A percentile compares a stretch with the other conserved stretches of the same genome.
Evolutionary conservation across 2,113 vertebrate species (phyloP).

Genomic region (Gnathonemus echidnorhynchus): DNA sequence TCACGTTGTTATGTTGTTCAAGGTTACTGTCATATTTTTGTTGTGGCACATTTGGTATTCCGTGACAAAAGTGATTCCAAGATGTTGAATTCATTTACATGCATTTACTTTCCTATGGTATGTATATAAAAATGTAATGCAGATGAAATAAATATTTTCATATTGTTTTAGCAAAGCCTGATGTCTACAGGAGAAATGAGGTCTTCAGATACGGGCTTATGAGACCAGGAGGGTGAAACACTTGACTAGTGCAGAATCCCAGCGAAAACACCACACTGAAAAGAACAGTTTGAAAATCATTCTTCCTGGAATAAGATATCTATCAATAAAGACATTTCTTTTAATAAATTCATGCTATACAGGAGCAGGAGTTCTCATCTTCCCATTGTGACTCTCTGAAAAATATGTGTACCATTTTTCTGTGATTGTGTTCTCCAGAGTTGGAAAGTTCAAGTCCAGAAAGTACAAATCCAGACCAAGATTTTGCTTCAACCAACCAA

Average conservation of each 20-base stretch:
- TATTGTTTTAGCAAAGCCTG: background rate
- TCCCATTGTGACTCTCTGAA: background rate
- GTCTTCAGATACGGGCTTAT: background rate
- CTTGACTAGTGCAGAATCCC: background rate
- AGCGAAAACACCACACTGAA: background rate
- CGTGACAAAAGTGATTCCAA: background rate
- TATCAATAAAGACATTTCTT: background rate
- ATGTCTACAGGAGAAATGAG: background rate
- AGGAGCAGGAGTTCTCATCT: background rate
- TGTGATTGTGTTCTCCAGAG: background rate
- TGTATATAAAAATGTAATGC: background rate
- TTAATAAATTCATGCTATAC: background rate
- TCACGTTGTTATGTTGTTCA: no score
- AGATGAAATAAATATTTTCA: background rate
- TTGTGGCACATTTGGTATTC: background rate
- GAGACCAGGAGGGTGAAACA: background rate
- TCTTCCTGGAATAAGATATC: background rate
- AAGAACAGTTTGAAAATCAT: background rate
- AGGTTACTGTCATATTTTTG: background rate
- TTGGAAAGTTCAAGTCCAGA: background rate
- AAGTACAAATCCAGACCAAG: background rate
- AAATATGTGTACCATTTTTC: background rate
- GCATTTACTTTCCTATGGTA: background rate
- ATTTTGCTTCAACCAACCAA: background rate
- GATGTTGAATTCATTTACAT: background rate